Conservation (phyloP, 2,797 vertebrate species). For the Periparus ater region DNA sequence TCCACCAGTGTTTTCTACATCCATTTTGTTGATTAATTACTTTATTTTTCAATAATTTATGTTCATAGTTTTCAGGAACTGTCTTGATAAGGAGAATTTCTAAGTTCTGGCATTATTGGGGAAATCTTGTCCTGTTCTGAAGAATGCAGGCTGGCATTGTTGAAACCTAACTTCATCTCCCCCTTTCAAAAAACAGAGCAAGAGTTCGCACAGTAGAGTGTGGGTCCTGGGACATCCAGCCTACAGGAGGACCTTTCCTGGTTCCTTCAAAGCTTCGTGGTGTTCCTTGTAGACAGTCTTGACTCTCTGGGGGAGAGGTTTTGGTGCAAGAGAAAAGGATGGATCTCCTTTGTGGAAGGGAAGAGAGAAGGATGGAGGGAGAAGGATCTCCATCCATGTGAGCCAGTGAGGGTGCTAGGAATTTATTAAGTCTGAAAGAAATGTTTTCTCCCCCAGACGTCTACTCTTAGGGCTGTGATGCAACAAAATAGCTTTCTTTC, state of each 20-base stretch:
- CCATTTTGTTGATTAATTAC: not conserved
- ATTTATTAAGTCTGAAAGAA: not conserved
- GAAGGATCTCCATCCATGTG: not conserved
- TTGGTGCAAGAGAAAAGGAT: not conserved
- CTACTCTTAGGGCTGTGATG: not conserved
- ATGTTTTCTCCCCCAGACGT: not conserved
- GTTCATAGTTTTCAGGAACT: not conserved
- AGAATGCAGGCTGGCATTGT: fast-evolving
- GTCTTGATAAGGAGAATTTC: not conserved
- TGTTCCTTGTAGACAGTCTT: not conserved
- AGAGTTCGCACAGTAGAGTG: not conserved
- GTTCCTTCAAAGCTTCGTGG: not conserved
- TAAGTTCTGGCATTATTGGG: not conserved
- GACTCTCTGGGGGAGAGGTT: not conserved
- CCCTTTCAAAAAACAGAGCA: not conserved
- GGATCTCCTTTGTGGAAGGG: not conserved
- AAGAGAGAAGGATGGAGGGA: not conserved
- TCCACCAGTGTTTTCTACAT: not conserved
- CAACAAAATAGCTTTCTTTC: not conserved
- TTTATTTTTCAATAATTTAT: not conserved
- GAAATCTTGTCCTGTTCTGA: not conserved
- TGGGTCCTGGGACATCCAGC: not conserved
- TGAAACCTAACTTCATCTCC: not conserved
- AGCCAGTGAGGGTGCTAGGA: not conserved
- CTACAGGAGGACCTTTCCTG: not conserved